Evolutionary conservation across 2,797 vertebrate species (phyloP), one percentile per base, ranked within the genome.

Genomic region (Coranthus polyacanthus): DNA sequence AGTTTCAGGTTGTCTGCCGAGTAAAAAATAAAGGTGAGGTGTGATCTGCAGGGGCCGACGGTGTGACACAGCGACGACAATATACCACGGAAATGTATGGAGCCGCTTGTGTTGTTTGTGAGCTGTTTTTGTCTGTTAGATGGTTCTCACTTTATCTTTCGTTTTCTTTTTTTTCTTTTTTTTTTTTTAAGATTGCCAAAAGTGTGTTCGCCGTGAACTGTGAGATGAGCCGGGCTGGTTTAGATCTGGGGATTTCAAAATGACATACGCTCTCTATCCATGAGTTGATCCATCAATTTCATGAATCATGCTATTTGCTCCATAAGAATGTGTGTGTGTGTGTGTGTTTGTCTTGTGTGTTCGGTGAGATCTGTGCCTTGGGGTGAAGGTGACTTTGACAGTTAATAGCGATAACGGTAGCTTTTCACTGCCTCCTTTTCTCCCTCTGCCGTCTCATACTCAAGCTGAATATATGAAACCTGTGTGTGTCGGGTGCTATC

Each of bases 351-450:
- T 63, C n/a, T n/a, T n/a, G 60, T 41, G 52, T 36, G 50, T 24
- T 39, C 4, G 2, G 15, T 1, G 1, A 1, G 5, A 51, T 7
- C 43, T 49, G 46, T 4, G 45, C 43, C 85, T 79, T 10, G 1
- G 49, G 69, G 84, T 89, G 89, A 96, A 94, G 95, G 95, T 96
- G 94, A 94, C 94, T 93, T 96, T 95, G 90, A 74, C 82, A 82
- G 75, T 83, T 91, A 92, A 90, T 88, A 80, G 85, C 83, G 86
- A 84, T 92, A 93, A 94, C 80, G 78, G 76, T 82, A 89, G 77
- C 83, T 80, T 85, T 78, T 80, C 89, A 70, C 87, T 86, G 81
- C 84, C 89, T 69, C 49, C 75, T 57, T 71, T 64, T 76, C 70
- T 58, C 37, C 83, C 60, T 72, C 74, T 44, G 46, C 65, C 50